Evolutionary conservation across 2,113 vertebrate species (phyloP), one percentile per base, ranked within the genome.

Genomic region (Neopipo cinnamomea): DNA sequence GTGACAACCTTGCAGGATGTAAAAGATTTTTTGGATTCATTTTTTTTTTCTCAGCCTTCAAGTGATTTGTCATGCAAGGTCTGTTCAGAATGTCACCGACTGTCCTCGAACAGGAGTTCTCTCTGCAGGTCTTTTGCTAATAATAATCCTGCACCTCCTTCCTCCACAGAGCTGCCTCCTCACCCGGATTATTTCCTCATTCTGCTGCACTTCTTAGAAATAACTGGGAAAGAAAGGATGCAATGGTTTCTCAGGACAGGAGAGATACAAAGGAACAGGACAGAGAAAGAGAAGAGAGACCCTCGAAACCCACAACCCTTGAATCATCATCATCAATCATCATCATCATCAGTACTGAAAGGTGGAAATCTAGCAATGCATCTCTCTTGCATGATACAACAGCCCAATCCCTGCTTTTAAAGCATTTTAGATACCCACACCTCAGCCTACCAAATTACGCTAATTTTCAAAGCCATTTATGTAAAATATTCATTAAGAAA

Each of bases 371-470:
- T 24, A 30, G 19, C 27, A 25, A 1, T 4, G 18, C 7, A 7
- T 3, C 41, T n/a, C 16, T 1, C 9, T 70, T 37, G 28, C 3
- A 1, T 8, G 33, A n/a, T 19, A 27, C 11, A 42, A n/a, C 24
- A 86, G 39, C n/a, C 52, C 28, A n/a, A 2, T 4, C 22, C 22
- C 14, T 1, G 0, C 3, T 35, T 80, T n/a, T 55, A 47, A 8
- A 49, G 12, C 2, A 5, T 21, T 22, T 78, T 8, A 56, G 9
- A 22, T 8, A 10, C 5, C 27, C 33, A 27, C 0, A 0, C 4
- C 31, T 63, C 58, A 75, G 16, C 28, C 58, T 31, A 5, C 6
- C 24, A 41, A 76, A 59, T 59, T 19, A 21, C 19, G 22, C 14
- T 2, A 0, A 52, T 55, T 84, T 58, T 89, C 41, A 55, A 55